Percentiles rank a stretch among this genome's conserved stretches.
Conservation (phyloP, 2,888 invertebrate species). For the Diachrysia chrysitis region DNA sequence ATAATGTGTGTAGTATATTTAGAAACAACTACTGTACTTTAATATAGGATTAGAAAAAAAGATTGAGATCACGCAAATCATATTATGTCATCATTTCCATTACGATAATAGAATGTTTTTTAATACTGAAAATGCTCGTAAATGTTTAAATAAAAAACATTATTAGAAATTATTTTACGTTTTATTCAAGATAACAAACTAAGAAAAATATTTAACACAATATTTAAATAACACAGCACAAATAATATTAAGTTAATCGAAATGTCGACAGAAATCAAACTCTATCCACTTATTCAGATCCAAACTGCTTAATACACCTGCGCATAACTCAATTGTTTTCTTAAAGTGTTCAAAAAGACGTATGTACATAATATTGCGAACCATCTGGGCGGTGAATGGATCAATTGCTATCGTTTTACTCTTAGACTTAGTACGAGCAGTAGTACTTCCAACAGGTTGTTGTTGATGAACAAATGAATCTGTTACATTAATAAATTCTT, state of each 20-base stretch:
- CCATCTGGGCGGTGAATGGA: constrained; percentile 41
- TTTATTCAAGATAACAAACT: neutral
- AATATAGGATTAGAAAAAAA: too few relatives aligned
- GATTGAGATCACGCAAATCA: too few relatives aligned
- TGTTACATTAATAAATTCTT: constrained; percentile 66
- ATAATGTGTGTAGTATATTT: too few relatives aligned
- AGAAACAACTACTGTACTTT: too few relatives aligned
- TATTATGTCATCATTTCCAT: too few relatives aligned
- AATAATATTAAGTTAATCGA: neutral
- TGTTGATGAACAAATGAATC: constrained; percentile 32
- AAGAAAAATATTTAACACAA: neutral
- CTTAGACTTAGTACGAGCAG: neutral
- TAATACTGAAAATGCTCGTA: too few relatives aligned
- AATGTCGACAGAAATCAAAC: constrained; percentile 79
- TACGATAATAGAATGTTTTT: too few relatives aligned
- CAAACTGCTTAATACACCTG: constrained; percentile 79
- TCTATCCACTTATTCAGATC: constrained; percentile 82
- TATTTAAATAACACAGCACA: neutral
- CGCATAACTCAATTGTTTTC: constrained; percentile 73
- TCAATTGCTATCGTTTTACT: constrained; percentile 21
- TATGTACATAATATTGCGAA: constrained; percentile 74
- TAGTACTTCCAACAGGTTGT: neutral
- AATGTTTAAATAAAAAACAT: too few relatives aligned
- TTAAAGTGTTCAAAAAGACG: constrained; percentile 73
- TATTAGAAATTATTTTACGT: neutral